Base-by-base conservation (phyloP, 2,113 vertebrate species). In the Perognathus longimembris region DNA sequence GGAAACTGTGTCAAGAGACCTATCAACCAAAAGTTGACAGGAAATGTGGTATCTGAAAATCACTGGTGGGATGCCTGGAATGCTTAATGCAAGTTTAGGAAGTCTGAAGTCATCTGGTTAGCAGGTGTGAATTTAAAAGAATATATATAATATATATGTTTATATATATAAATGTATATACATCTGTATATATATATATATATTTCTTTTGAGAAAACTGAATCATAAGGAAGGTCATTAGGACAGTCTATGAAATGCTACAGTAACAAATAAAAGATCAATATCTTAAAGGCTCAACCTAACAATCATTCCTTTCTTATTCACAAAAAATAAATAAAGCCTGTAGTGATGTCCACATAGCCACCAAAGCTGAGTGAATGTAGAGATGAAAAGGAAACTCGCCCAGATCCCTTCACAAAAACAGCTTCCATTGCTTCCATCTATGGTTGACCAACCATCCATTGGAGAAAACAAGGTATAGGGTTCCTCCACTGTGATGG, bases 121-220 rank as follows among this genome's bases (percentile, higher is more conserved):
- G 64, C 81, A 88, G 73, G 85, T 70, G 40, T 21, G 18, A 81
- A n/a, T 87, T 77, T 63, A 57, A 83, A 91, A 87, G n/a, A 36
- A 89, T 84, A 80, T 63, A 74, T 87, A 24, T 21, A 63, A 63
- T 7, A 63, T 21, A 63, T 63, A 26, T 21, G 21, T 63, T 24
- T 8, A 26, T 26, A 28, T 26, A 24, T 63, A 63, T 3, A 85
- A 36, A 57, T 38, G n/a, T 18, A 59, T 57, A 73, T n/a, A n/a
- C n/a, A n/a, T n/a, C n/a, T n/a, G n/a, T n/a, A n/a, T n/a, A n/a
- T n/a, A n/a, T n/a, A 34, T 59, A 59, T n/a, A 59, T 6, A 6
- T 8, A 18, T 89, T 80, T 69, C 8, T 84, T 95, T 91, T n/a
- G 61, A 87, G 67, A 87, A 95, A 94, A 89, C 30, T 59, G 77